phyloP scores from a whole-genome alignment of 2,888 invertebrate species.

The Anthophora plumipes region DNA sequence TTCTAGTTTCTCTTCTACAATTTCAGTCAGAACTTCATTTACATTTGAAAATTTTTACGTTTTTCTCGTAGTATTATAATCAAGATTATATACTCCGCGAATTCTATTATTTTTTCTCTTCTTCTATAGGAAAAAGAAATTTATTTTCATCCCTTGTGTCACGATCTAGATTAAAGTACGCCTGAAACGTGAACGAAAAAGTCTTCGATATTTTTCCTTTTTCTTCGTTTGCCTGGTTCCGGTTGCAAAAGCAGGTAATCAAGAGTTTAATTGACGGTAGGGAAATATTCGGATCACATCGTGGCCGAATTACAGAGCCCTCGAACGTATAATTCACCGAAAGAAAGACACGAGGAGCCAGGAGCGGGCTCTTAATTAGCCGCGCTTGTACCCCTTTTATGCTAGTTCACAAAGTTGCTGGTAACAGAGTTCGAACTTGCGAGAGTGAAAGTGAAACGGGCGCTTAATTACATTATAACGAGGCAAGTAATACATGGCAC shows the following conservation, averaged over 20 bases:
- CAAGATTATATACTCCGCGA: too few species aligned
- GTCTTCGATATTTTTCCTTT: not conserved
- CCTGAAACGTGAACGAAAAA: not conserved
- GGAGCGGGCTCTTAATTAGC: conserved; percentile 47
- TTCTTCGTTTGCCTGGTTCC: not conserved
- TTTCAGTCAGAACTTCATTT: too few species aligned
- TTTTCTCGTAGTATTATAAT: too few species aligned
- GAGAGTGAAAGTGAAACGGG: conserved; percentile 61
- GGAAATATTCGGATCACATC: conserved; percentile 11
- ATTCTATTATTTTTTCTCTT: too few species aligned
- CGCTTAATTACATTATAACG: conserved; percentile 64
- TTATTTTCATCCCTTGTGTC: too few species aligned
- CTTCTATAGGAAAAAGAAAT: too few species aligned
- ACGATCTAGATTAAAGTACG: not conserved
- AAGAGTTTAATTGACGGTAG: not conserved
- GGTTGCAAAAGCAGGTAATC: not conserved
- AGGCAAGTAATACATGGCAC: conserved; percentile 48
- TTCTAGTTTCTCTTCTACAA: too few species aligned
- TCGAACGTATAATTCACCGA: conserved; percentile 16
- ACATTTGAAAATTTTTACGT: too few species aligned
- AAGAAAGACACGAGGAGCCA: conserved; percentile 13
- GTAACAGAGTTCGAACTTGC: conserved; percentile 44
- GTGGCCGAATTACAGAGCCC: not conserved
- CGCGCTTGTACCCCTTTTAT: conserved; percentile 45
- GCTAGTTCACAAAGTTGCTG: conserved; percentile 41